Base-by-base conservation (phyloP, 2,797 vertebrate genomes). In the Lophotriccus pileatus region DNA sequence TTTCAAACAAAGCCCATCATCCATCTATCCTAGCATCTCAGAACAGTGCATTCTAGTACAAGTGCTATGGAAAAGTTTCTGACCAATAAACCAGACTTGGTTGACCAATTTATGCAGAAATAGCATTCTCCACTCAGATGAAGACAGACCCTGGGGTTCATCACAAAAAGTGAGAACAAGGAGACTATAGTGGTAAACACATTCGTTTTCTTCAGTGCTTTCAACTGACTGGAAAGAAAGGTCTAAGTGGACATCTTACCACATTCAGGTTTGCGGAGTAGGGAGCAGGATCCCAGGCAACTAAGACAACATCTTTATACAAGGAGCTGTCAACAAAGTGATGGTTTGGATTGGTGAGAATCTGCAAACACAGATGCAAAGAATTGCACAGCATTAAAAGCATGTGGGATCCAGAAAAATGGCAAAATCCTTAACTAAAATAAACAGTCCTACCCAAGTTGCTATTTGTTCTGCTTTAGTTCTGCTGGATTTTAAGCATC, bases 211-310 rank as follows among this genome's bases (percentile, higher is more conserved):
- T 69, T 34, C 52, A 53, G 7, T 15, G 34, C 10, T 60, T 41
- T 87, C 60, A 96, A 86, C 9, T 4, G 11, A 9, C 10, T 74
- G 19, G 32, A 22, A 73, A 73, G 6, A 32, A 64, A 81, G 19
- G 16, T 60, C 44, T 52, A 86, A 74, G 28, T 53, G 69, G 47
- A 28, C 27, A 64, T 74, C 98, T 95, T 97, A 99, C 99, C 98
- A 99, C 98, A 28, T 98, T 97, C 79, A 99, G 97, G 96, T 99
- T 98, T 91, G 99, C 98, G 15, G 98, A 97, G 92, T 99, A 99
- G 14, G 99, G 99, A 36, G 99, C 99, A 72, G 99, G 99, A 95
- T 99, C 99, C 99, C 99, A 99, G 56, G 99, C 99, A 88, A 99
- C 98, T 97, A 99, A 97, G 50, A 98, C 98, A 89, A 99, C 98